Percentiles rank a stretch among this genome's conserved stretches.
phyloP scores from a whole-genome alignment of 2,797 vertebrate species.

The Mormyrops attenuatus region DNA sequence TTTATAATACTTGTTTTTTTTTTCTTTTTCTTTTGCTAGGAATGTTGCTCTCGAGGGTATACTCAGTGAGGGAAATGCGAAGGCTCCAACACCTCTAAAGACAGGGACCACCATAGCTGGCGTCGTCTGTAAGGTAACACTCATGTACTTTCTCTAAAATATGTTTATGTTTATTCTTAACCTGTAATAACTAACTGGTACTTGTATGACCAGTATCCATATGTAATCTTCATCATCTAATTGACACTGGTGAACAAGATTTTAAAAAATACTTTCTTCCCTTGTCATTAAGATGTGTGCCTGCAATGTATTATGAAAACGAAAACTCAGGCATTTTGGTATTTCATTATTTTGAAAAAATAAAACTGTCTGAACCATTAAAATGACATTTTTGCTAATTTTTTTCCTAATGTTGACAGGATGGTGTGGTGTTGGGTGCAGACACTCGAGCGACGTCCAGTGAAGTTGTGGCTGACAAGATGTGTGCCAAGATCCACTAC shows the following conservation, averaged over 20 bases:
- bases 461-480: constrained; percentile 65
- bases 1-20: background rate
- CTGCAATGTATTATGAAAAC: background rate
- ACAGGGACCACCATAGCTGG: constrained; percentile 69
- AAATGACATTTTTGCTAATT: background rate
- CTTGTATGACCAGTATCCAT: background rate
- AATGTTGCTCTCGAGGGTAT: constrained; percentile 49
- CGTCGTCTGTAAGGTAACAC: constrained; percentile 55
- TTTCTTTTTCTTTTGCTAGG: constrained; percentile 42
- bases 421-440: constrained; percentile 67
- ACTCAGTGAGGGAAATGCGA: constrained; percentile 29
- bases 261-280: background rate
- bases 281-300: background rate
- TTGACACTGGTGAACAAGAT: background rate
- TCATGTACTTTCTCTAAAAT: background rate
- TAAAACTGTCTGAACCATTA: background rate
- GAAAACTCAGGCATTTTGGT: background rate
- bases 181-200: background rate
- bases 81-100: constrained; percentile 54
- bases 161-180: background rate
- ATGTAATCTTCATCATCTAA: background rate
- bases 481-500: constrained; percentile 65
- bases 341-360: background rate
- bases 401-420: constrained; percentile 39
- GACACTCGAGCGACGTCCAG: constrained; percentile 62